Conservation (phyloP, 2,113 vertebrate species). For the Caloenas nicobarica region DNA sequence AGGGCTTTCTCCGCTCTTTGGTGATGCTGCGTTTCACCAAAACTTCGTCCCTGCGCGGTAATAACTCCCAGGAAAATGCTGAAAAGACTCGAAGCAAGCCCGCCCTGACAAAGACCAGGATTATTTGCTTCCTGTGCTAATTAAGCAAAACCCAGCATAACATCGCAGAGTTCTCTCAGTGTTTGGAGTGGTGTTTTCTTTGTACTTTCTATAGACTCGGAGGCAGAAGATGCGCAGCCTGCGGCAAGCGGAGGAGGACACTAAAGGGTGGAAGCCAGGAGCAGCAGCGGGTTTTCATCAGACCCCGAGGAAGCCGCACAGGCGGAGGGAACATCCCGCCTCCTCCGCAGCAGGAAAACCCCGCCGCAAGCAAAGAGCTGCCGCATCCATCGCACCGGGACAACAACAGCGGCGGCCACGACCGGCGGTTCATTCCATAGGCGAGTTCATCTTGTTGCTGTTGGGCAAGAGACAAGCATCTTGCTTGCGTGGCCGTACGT, state of each 20-base stretch:
- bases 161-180: background rate
- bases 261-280: background rate
- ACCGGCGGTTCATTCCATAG: background rate
- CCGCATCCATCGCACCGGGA: fast-evolving
- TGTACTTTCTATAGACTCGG: background rate
- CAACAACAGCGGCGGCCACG: background rate
- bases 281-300: background rate
- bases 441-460: background rate
- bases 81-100: background rate
- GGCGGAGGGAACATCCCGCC: background rate
- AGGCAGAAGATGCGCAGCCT: fast-evolving
- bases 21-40: background rate
- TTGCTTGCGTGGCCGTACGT: background rate
- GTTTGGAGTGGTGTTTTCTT: background rate
- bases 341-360: background rate
- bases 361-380: background rate
- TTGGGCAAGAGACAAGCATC: background rate
- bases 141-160: background rate
- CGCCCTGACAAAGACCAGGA: fast-evolving
- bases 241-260: background rate
- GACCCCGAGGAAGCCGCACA: background rate
- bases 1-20: fast-evolving
- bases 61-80: background rate
- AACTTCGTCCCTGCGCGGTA: background rate
- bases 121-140: background rate